Percentiles rank a stretch among this genome's conserved stretches.
Evolutionary conservation across 2,797 vertebrate species (phyloP).

Genomic region (Amblyopsis hoosieri): DNA sequence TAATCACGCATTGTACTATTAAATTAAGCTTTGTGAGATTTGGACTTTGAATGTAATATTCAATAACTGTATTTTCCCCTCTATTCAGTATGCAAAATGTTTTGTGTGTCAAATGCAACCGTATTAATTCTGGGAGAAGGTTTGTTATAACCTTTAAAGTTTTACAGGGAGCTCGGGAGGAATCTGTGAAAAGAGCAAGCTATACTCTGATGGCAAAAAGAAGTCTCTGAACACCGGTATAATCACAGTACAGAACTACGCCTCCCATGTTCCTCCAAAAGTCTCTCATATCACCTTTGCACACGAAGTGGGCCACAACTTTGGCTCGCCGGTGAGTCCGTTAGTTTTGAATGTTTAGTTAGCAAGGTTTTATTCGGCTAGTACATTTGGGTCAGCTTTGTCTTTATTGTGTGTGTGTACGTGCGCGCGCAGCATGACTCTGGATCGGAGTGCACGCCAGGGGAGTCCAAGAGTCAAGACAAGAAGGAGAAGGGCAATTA

Average conservation of each 20-base stretch:
- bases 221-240: constrained; percentile 99
- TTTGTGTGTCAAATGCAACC: background rate
- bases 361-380: constrained; percentile 15
- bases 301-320: constrained; percentile 99
- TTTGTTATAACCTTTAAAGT: constrained; percentile 23
- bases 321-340: constrained; percentile 95
- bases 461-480: constrained; percentile 94
- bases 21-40: constrained; percentile 8
- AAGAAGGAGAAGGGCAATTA: constrained; percentile 98
- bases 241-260: constrained; percentile 99
- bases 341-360: background rate
- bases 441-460: constrained; percentile 95
- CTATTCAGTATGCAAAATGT: background rate
- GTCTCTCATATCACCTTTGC: constrained; percentile 99
- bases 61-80: background rate
- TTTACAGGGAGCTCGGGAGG: constrained; percentile 94
- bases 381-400: constrained; percentile 9
- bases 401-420: constrained; percentile 13
- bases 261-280: constrained; percentile 97
- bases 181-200: constrained; percentile 98
- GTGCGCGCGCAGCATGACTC: constrained; percentile 89
- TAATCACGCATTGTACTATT: background rate
- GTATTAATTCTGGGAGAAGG: background rate
- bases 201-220: constrained; percentile 98
- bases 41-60: constrained; percentile 9